These are phyloP conservation scores for Tetramorium simillimum DNA, from an alignment of 1,140 invertebrate genomes.

Conservation along the genomic window DNA sequence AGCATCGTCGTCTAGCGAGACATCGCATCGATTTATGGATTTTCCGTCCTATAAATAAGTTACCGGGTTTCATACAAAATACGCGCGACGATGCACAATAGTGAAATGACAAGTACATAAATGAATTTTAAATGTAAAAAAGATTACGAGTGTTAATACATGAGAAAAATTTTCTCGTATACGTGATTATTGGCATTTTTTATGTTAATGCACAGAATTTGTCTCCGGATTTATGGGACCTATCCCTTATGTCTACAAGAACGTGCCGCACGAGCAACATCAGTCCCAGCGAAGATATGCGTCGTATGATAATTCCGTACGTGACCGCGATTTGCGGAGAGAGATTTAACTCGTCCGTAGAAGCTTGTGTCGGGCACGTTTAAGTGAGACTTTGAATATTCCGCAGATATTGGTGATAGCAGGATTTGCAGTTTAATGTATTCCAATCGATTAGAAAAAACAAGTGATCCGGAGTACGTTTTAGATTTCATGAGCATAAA, in stretches of 20 bases:
- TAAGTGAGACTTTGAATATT: slow-evolving; percentile 39
- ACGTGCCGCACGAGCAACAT: slow-evolving; percentile 1
- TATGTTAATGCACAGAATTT: neutral
- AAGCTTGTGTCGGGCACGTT: slow-evolving; percentile 49
- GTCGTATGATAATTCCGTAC: slow-evolving; percentile 89
- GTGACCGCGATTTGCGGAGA: slow-evolving; percentile 57
- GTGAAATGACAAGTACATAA: neutral
- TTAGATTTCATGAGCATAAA: neutral
- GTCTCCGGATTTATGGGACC: slow-evolving; percentile 11
- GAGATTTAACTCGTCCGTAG: slow-evolving; percentile 60
- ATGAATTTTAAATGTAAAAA: neutral
- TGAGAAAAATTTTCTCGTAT: neutral
- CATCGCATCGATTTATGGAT: slow-evolving; percentile 48
- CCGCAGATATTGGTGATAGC: slow-evolving; percentile 37
- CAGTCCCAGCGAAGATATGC: slow-evolving; percentile 86
- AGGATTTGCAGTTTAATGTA: slow-evolving; percentile 37
- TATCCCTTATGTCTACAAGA: slow-evolving; percentile 10
- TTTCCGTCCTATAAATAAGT: slow-evolving; percentile 32
- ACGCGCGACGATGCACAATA: neutral
- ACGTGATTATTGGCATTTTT: neutral
- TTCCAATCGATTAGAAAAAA: neutral
- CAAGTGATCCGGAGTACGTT: neutral
- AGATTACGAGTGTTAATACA: neutral
- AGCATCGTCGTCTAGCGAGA: slow-evolving; percentile 11
- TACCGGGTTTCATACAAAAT: slow-evolving; percentile 32